Conservation (phyloP, 2,888 invertebrate genomes). For the Bombylius discolor region DNA sequence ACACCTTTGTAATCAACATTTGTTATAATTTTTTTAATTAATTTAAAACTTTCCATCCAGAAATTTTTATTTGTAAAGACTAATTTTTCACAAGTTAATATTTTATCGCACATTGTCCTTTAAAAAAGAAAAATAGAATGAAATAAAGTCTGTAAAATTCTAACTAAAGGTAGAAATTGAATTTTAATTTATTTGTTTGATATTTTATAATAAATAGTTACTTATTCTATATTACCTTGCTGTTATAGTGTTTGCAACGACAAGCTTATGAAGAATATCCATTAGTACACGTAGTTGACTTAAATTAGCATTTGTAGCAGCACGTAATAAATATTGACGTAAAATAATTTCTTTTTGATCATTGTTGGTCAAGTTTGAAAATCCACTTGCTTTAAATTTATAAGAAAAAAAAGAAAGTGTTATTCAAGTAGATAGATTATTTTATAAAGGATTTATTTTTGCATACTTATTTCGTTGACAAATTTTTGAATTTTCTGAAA, state of each 20-base stretch:
- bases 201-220: neutral
- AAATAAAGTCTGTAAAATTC: too few relatives aligned
- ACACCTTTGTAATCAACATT: conserved; percentile 94
- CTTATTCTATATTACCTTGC: conserved; percentile 45
- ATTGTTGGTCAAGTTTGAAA: conserved; percentile 48
- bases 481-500: conserved; percentile 52
- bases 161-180: conserved; percentile 1
- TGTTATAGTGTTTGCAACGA: conserved; percentile 56
- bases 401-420: neutral
- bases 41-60: conserved; percentile 78
- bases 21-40: conserved; percentile 73
- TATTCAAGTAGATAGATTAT: neutral
- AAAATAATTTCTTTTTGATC: conserved; percentile 66
- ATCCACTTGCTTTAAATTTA: conserved; percentile 39
- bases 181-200: neutral
- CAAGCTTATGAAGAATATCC: conserved; percentile 59
- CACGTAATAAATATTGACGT: conserved; percentile 58
- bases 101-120: conserved; percentile 75
- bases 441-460: neutral
- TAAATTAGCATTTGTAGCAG: conserved; percentile 60
- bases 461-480: conserved; percentile 48
- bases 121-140: neutral
- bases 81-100: conserved; percentile 73
- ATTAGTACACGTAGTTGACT: conserved; percentile 64
- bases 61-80: conserved; percentile 67